Base-by-base conservation (phyloP, 2,113 vertebrate genomes). In the Gymnogyps californianus region DNA sequence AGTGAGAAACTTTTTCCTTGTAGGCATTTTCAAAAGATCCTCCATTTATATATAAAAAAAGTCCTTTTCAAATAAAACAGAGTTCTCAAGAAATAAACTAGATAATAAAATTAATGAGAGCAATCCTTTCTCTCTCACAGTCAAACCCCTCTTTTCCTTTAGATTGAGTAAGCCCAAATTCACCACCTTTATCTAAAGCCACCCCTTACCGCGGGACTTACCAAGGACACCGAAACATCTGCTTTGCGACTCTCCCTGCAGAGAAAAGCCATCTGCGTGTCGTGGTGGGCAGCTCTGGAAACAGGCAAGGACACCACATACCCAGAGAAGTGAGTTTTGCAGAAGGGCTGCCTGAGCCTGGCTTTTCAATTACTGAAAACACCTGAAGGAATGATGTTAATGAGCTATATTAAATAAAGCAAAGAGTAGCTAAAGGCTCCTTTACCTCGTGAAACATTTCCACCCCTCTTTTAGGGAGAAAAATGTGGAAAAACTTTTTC, bases 251-350 rank as follows among this genome's bases (percentile, higher is more conserved):
- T 55, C 10, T 75, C 49, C 49, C 54, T 22, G 28, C 20, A 58
- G 40, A 88, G 49, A 22, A 31, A 22, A 77, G 7, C 16, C 74
- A 25, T 4, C 31, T 31, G 6, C 9, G 1, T 0, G 10, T 1
- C 2, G 0, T 2, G 3, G 6, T 7, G 32, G 8, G 31, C 49
- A 86, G 51, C 1, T 46, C 58, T 65, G 26, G 52, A 76, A 54
- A 59, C 8, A 12, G 7, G 26, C 22, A 14, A 14, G 13, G 16
- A 13, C 38, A 25, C 11, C 51, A 13, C 1, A 0, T 1, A 12
- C 3, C 21, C 29, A 32, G 7, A 31, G 26, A 58, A 19, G 11
- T 0, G 21, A 70, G 1, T 6, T 62, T 24, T 25, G 14, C 17
- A 47, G 21, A 36, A 36, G 3, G 14, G 29, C 7, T 77, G 17